A percentile compares a stretch with the other conserved stretches of the same genome.
These are phyloP conservation scores for Selene dorsalis DNA, from an alignment of 2,797 vertebrate species.

Conservation along the genomic window DNA sequence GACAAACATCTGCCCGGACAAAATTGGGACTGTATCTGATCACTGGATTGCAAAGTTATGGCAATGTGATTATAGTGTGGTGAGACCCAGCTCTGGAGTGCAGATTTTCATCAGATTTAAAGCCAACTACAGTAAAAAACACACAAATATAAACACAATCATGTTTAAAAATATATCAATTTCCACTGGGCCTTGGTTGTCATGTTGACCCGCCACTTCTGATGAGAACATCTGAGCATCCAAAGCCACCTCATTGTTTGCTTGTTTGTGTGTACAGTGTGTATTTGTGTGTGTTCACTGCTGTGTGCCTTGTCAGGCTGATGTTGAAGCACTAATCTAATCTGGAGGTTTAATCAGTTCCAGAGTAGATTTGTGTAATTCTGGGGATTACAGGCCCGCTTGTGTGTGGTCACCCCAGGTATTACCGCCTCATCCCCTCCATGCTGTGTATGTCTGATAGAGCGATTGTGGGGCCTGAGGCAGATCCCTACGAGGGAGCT, in stretches of 20 bases:
- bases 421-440: slow-evolving; percentile 71
- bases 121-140: background rate
- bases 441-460: slow-evolving; percentile 61
- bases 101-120: slow-evolving; percentile 29
- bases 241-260: slow-evolving; percentile 18
- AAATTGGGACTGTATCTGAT: slow-evolving; percentile 47
- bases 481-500: slow-evolving; percentile 26
- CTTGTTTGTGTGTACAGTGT: slow-evolving; percentile 43
- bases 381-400: slow-evolving; percentile 76
- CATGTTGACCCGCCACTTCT: slow-evolving; percentile 5
- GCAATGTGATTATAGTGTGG: slow-evolving; percentile 31
- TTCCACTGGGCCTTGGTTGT: background rate
- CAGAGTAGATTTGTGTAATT: slow-evolving; percentile 84
- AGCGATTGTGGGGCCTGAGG: slow-evolving; percentile 47
- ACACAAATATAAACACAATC: background rate
- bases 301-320: slow-evolving; percentile 49
- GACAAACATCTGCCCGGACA: slow-evolving; percentile 57
- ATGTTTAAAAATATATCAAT: background rate
- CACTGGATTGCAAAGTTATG: slow-evolving; percentile 40
- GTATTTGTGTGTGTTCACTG: slow-evolving; percentile 33
- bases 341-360: slow-evolving; percentile 82
- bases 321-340: slow-evolving; percentile 76
- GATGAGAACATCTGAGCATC: slow-evolving; percentile 31
- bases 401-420: slow-evolving; percentile 75
- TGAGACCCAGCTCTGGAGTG: slow-evolving; percentile 20